Base-by-base conservation (phyloP, 2,797 vertebrate species). In the Amniataba percoides region DNA sequence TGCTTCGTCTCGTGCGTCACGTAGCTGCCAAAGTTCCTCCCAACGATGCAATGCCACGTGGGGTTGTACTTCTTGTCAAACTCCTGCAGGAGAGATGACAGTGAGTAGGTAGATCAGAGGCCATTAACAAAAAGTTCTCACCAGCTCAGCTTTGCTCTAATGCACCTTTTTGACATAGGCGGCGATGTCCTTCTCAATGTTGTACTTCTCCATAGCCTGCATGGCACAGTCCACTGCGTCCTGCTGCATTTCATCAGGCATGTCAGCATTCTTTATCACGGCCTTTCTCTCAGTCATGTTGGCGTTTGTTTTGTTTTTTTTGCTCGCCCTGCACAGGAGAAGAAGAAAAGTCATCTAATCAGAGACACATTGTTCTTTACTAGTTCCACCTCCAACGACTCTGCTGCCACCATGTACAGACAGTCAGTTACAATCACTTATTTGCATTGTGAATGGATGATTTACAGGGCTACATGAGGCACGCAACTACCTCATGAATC, bases 211-310 rank as follows among this genome's bases (percentile, higher is more conserved):
- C 97, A 99, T 98, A 3, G 98, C 98, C 93, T 99, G 98, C 21
- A 97, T 99, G 84, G 98, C 98, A 89, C 97, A 99, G 94, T 99
- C 98, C 78, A 99, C 98, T 0, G 98, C 98, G 80, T 99, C 98
- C 91, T 99, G 98, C 95, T 99, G 98, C 98, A 99, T 99, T 94
- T 99, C 98, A 92, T 99, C 98, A 5, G 98, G 97, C 98, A 99
- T 99, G 94, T 99, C 98, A 71, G 98, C 98, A 84, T 99, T 99
- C 94, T 99, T 99, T 90, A 99, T 99, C 92, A 99, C 98, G 68
- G 98, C 98, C 94, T 99, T 99, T 89, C 97, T 97, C 94, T 99
- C 98, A 93, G 97, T 97, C 98, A 99, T 99, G 13, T 88, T 97
- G 95, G 91, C 95, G 86, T 66, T 42, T 86, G 66, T 23, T 73